Evolutionary conservation across 2,113 vertebrate genomes (phyloP), one percentile per base, ranked within the genome.

Genomic region (Anolis carolinensis): DNA sequence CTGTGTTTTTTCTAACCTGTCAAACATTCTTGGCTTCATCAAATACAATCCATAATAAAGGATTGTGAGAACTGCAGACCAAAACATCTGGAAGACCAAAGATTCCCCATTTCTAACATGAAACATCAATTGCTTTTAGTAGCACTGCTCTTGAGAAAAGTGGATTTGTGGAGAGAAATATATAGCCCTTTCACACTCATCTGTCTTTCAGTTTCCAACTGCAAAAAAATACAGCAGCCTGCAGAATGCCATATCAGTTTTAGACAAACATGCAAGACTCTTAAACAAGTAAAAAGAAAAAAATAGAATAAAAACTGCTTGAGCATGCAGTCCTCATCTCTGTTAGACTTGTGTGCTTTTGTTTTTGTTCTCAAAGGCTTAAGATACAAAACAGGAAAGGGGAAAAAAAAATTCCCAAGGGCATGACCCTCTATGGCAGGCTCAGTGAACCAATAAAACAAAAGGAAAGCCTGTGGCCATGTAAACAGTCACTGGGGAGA

Each of bases 271-370:
- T 88, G 86, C 3, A 48, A 87, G 8, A 0, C 0, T 72, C 0
- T 4, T 89, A 79, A 86, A 70, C 25, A 81, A n/a, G 23, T 67
- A 16, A 14, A 2, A 21, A 27, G 63, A 2, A 65, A 72, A 62
- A 3, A 8, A 67, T 5, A 0, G 0, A 0, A 0, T 5, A 2
- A 39, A 20, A 73, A 80, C 1, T 79, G 1, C 2, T 77, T 32
- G 83, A n/a, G 34, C 18, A 32, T 67, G 2, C 63, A 2, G 50
- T 32, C 0, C 13, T 80, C 21, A 4, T 32, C 5, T 77, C 25
- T 77, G 11, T 44, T 14, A 87, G 13, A 50, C 0, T 32, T 3
- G 1, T 84, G 2, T 59, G 59, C 8, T 44, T 67, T 80, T 39
- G 36, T 32, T 62, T 84, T 23, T 39, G 0, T 1, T 87, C 8